Evolutionary conservation across 2,888 invertebrate genomes (phyloP).

Genomic region (Tipula helvola): DNA sequence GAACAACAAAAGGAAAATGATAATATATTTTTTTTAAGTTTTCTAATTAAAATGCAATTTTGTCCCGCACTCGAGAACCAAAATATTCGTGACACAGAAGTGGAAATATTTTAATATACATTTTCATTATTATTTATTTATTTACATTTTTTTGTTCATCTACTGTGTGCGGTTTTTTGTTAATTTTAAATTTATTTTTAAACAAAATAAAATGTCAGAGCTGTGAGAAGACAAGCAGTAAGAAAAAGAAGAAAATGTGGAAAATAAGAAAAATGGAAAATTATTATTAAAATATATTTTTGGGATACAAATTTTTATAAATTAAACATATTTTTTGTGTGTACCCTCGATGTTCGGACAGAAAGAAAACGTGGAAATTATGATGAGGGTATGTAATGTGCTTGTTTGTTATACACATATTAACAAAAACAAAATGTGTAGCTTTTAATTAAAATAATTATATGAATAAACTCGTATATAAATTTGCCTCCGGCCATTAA

Average conservation of each 20-base stretch:
- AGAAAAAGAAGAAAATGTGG: not conserved
- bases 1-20: not conserved
- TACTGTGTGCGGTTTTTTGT: not conserved
- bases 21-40: not conserved
- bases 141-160: not conserved
- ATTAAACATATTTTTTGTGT: not conserved
- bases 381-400: not conserved
- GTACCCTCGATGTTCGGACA: not conserved
- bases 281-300: not conserved
- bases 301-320: not conserved
- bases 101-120: not conserved
- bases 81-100: not conserved
- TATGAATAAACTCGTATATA: not conserved
- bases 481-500: not conserved
- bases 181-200: not conserved
- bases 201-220: not conserved
- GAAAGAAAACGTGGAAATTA: not conserved
- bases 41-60: conserved; percentile 4
- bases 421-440: not conserved
- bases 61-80: not conserved
- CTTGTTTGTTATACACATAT: not conserved
- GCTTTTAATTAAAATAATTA: not conserved
- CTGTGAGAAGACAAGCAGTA: not conserved
- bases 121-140: not conserved
- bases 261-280: not conserved